Base-by-base conservation (phyloP, 1,140 invertebrate species). In the Neoseiulus cucumeris region DNA sequence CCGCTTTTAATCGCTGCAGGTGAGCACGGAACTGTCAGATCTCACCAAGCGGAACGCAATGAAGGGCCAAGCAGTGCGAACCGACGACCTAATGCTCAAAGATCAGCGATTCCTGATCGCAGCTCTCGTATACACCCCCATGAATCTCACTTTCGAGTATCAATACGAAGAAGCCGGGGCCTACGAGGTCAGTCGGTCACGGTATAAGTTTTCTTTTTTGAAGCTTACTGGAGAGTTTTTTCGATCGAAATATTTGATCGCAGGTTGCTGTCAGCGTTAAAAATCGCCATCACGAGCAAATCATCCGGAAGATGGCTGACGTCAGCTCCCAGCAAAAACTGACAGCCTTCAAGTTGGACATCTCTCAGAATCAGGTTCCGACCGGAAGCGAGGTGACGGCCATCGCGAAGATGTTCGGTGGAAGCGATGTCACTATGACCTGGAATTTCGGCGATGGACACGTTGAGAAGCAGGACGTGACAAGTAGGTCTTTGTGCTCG, bases 371-470 rank as follows among this genome's bases (percentile, higher is more conserved):
- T 41, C 68, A 71, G 65, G 66, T 66, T 12, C 64, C 68, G 1
- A 68, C 70, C 6, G 68, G 64, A n/a, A 65, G 68, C 64, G 69
- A 71, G 67, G 69, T 71, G 9, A 66, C 64, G 4, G 69, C 70
- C 25, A 66, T 66, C 25, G 67, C 70, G 18, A 66, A 66, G 51
- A 64, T 72, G 12, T 69, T 66, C 64, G 69, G 68, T 28, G 71
- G 71, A 14, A 70, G 68, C 1, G 67, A 70, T 66, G 68, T 72
- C 17, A 68, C 70, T 39, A 29, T 72, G 12, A 39, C 68, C 9
- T 72, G 71, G 71, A 70, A 72, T 64, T 72, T 70, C 65, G 71
- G 71, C 17, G 71, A 72, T 68, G 70, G 70, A 12, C 67, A 66
- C 30, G 65, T 66, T 9, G 67, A 68, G 17, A 69, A 64, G 18